Conservation (phyloP, 2,113 vertebrate species). For the Chauna torquata region DNA sequence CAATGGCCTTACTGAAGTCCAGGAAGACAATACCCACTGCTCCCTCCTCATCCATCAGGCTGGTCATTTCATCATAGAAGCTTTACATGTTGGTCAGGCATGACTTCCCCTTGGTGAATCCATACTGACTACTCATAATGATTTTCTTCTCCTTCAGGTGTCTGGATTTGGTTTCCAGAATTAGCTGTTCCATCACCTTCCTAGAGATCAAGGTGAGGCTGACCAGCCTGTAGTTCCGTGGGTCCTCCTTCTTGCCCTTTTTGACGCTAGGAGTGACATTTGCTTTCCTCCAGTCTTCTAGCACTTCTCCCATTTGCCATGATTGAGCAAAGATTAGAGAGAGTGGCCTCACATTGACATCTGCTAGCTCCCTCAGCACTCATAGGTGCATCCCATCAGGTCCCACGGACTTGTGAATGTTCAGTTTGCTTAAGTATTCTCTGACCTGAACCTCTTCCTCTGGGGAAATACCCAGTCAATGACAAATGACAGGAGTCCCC, state of each 20-base stretch:
- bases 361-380: not conserved
- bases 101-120: not conserved
- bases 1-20: not conserved
- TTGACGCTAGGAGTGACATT: not conserved
- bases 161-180: not conserved
- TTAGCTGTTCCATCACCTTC: not conserved
- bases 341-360: not conserved
- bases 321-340: not conserved
- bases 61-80: no score
- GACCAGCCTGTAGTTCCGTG: not conserved
- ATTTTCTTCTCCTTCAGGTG: not conserved
- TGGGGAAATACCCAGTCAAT: fast-evolving
- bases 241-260: not conserved
- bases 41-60: not conserved
- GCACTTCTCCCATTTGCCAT: not conserved
- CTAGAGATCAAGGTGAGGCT: not conserved
- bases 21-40: no score
- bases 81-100: not conserved
- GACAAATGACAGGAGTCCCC: not conserved
- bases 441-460: no score
- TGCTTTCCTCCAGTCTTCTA: not conserved
- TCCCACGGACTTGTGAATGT: not conserved
- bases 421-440: not conserved
- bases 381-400: not conserved
- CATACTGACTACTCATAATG: not conserved